Evolutionary conservation across 2,888 invertebrate species (phyloP).

Genomic region (Fabriciana adippe): DNA sequence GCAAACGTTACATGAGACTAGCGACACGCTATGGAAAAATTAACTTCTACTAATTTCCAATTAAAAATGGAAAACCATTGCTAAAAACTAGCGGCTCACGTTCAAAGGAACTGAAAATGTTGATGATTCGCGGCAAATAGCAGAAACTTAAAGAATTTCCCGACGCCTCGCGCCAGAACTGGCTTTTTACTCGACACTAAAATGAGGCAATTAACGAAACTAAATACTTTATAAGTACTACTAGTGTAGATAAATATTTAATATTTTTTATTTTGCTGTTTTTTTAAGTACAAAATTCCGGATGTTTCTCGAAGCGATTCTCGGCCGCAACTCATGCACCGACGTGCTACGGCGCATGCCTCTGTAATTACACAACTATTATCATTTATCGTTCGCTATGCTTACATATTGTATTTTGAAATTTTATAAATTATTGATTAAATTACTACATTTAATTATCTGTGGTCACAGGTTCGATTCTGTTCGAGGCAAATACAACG

Average conservation of each 20-base stretch:
- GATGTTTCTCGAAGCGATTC: conserved; percentile 33
- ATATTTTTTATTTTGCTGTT: conserved; percentile 9
- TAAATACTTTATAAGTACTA: conserved; percentile 16
- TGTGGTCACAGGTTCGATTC: too few species aligned
- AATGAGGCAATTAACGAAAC: conserved; percentile 34
- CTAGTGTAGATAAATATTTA: conserved; percentile 2
- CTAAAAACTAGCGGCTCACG: background rate
- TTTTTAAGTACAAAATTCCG: conserved; percentile 34
- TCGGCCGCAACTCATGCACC: conserved; percentile 25
- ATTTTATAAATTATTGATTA: background rate
- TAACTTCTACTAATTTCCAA: background rate
- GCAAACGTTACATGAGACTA: too few species aligned
- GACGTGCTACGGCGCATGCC: conserved; percentile 43
- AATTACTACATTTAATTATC: too few species aligned
- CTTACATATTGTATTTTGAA: conserved; percentile 1
- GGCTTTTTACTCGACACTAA: conserved; percentile 31
- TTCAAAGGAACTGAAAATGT: background rate
- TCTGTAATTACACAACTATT: conserved; percentile 56
- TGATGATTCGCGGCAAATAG: background rate
- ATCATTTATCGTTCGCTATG: conserved; percentile 44
- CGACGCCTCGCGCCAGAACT: conserved; percentile 8
- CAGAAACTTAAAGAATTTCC: conserved; percentile 28
- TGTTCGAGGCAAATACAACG: too few species aligned
- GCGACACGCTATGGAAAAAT: too few species aligned
- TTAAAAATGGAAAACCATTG: background rate